Percentiles rank a stretch among this genome's conserved stretches.
phyloP scores from a whole-genome alignment of 2,888 invertebrate species.

The Pterostichus niger region DNA sequence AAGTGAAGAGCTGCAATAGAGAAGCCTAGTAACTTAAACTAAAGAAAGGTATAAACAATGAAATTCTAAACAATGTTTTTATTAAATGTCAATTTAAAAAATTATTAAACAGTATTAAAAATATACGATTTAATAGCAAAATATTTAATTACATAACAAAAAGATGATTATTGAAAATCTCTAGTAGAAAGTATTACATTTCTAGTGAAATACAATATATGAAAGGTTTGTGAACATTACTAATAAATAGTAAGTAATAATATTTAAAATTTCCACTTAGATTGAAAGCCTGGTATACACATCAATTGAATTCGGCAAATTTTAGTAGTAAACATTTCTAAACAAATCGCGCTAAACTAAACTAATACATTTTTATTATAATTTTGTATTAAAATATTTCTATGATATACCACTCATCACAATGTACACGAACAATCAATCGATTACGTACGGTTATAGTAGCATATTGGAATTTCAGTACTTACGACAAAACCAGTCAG shows the following conservation, averaged over 20 bases:
- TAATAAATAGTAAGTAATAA: constrained; percentile 42
- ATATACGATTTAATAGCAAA: constrained; percentile 66
- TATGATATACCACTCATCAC: constrained; percentile 63
- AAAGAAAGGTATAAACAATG: constrained; percentile 38
- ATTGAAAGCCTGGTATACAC: constrained; percentile 61
- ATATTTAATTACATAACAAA: constrained; percentile 65
- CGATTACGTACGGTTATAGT: constrained; percentile 53
- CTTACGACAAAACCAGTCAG: constrained; percentile 2
- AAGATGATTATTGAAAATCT: constrained; percentile 45
- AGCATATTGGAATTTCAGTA: constrained; percentile 45
- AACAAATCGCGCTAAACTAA: constrained; percentile 58
- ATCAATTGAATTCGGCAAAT: constrained; percentile 59
- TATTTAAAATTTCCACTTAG: constrained; percentile 56
- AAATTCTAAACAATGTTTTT: constrained; percentile 51
- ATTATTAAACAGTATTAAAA: constrained; percentile 63
- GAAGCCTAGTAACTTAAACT: too few species aligned
- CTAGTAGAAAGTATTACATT: constrained; percentile 56
- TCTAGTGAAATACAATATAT: constrained; percentile 51
- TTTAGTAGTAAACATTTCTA: constrained; percentile 60
- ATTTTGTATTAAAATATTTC: constrained; percentile 62
- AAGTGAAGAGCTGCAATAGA: too few species aligned
- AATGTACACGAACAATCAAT: constrained; percentile 55
- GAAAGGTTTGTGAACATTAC: constrained; percentile 23
- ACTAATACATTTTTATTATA: constrained; percentile 58
- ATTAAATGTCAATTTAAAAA: constrained; percentile 47